Base-by-base conservation (phyloP, 2,888 invertebrate genomes). In the Chrysina gloriosa region DNA sequence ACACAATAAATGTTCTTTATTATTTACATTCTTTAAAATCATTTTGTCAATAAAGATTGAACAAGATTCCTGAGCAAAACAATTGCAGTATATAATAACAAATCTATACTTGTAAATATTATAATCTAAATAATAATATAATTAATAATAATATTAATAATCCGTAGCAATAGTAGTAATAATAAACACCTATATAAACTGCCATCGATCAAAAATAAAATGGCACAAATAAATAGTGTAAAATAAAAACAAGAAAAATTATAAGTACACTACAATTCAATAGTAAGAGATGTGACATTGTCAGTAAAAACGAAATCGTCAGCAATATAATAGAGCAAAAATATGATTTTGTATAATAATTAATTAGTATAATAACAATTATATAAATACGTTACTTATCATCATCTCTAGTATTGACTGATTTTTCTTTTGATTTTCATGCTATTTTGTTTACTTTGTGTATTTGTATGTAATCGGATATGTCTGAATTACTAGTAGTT, bases 21-120 rank as follows among this genome's bases (percentile, higher is more conserved):
- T 69, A 69, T 69, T 69, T 69, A 69, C 69, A 69, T 42, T 65
- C 39, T 65, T 63, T 63, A 14, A 52, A 48, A 48, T 67, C 36
- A 58, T 48, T 66, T 66, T 48, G 48, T 69, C 58, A 23, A 69
- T 66, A 66, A 31, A 70, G 77, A 77, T 75, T 77, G 73, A 77
- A 78, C 77, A 78, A 77, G 77, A 77, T 81, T 80, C 81, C 80
- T 81, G 81, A 81, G 80, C 80, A 81, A 80, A 77, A 78, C 77
- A 79, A 79, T 78, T 80, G 78, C 78, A 77, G 67, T 74, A 70
- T 70, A 73, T 75, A 75, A 76, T 77, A 76, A 75, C 73, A 72
- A 67, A 54, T 52, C 52, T 25, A 42, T 58, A 48, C 50, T 61
- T 48, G 58, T 61, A 67, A 67, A 67, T 58, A 61, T 65, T 67